phyloP scores from a whole-genome alignment of 2,113 vertebrate species.

The Struthidea cinerea region DNA sequence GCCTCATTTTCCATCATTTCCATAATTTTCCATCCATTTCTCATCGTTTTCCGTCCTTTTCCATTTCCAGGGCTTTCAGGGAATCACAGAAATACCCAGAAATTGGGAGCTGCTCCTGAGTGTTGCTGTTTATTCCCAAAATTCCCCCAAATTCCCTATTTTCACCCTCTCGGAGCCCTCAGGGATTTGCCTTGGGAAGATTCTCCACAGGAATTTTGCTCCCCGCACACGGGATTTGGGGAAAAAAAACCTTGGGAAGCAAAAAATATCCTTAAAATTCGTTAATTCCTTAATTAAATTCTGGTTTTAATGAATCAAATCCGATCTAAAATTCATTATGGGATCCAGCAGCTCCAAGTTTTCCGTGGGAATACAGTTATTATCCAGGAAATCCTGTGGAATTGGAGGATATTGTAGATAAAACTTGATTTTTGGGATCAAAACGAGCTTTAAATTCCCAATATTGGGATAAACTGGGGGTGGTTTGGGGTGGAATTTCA shows the following conservation, averaged over 20 bases:
- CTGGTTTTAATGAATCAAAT: not conserved
- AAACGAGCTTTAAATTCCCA: not conserved
- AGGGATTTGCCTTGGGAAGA: not conserved
- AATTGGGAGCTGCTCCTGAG: rapidly evolving
- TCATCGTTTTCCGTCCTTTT: not conserved
- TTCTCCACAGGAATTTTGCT: not conserved
- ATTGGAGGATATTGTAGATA: not conserved
- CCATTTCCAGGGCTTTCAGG: not conserved
- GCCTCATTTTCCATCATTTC: not conserved
- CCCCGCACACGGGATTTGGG: not conserved
- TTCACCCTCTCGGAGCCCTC: not conserved
- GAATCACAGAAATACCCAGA: not conserved
- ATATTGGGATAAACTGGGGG: rapidly evolving
- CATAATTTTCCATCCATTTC: not conserved
- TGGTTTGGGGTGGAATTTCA: not conserved
- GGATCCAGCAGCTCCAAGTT: not conserved
- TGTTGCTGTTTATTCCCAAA: not conserved
- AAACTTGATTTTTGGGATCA: not conserved
- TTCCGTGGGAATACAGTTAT: rapidly evolving
- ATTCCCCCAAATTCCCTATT: not conserved
- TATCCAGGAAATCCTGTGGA: not conserved
- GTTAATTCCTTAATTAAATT: not conserved
- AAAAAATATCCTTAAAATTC: rapidly evolving
- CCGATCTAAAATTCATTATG: rapidly evolving
- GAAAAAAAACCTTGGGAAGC: not conserved